Conservation (phyloP, 1,140 invertebrate species). For the Campoletis sonorensis region DNA sequence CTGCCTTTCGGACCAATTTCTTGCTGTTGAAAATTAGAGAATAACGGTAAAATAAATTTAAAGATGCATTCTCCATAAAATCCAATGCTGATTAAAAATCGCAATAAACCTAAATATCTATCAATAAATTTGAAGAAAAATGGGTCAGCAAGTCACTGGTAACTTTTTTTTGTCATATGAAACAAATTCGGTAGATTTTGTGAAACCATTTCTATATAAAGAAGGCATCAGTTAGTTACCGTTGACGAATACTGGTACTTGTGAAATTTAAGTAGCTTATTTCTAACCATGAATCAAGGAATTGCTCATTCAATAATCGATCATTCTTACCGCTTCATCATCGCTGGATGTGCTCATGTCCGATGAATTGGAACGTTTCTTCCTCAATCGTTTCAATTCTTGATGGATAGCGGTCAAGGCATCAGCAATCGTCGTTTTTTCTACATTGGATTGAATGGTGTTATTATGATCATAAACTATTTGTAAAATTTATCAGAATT, state of each 20-base stretch:
- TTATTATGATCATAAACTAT: no score
- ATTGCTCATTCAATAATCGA: not conserved
- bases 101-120: not conserved
- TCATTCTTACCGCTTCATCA: conserved; percentile 5
- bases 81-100: not conserved
- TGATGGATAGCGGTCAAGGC: not conserved
- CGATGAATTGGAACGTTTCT: not conserved
- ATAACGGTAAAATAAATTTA: not conserved
- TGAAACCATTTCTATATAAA: not conserved
- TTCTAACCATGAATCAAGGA: no score
- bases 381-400: not conserved
- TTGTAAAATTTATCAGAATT: no score
- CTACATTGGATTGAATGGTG: not conserved
- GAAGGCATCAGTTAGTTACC: no score
- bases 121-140: conserved; percentile 1
- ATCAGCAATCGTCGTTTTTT: conserved; percentile 3
- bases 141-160: not conserved
- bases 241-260: no score
- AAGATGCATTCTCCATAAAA: not conserved
- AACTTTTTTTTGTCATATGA: no score
- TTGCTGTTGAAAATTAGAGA: conserved; percentile 2
- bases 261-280: no score
- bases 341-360: not conserved
- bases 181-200: not conserved
- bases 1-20: conserved; percentile 35